Evolutionary conservation across 2,113 vertebrate species (phyloP).

Genomic region (Zapornia atra): DNA sequence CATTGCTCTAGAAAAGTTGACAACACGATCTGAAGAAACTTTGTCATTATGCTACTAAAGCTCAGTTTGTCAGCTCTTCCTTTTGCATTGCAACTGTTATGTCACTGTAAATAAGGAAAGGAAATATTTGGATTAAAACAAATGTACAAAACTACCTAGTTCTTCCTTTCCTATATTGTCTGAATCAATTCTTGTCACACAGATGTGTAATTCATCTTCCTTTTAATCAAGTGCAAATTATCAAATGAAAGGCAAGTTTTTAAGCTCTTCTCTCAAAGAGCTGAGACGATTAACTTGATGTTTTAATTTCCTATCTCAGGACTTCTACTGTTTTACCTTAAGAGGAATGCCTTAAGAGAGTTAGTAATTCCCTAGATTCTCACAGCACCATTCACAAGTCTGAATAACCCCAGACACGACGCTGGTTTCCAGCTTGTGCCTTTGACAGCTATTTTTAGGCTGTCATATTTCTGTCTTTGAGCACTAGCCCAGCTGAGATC

Average conservation of each 20-base stretch:
- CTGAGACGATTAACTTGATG: constrained; percentile 8
- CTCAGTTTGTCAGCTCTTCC: not conserved
- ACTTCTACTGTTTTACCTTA: not conserved
- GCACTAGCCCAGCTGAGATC: not conserved
- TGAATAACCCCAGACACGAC: not conserved
- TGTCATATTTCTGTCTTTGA: constrained; percentile 6
- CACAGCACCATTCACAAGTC: not conserved
- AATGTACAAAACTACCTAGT: not conserved
- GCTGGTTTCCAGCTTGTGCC: not conserved
- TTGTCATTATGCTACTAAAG: not conserved
- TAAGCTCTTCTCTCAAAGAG: constrained; percentile 9
- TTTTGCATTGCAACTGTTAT: not conserved
- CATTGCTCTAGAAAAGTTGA: not conserved
- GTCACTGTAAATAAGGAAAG: constrained; percentile 31
- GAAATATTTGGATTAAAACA: not conserved
- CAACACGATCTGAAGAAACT: not conserved
- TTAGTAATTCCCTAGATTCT: not conserved
- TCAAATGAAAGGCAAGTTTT: constrained; percentile 22
- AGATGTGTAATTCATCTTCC: constrained; percentile 40
- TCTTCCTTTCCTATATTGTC: not conserved
- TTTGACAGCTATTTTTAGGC: constrained; percentile 13
- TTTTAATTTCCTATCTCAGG: constrained; percentile 20
- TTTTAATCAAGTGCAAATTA: constrained; percentile 58
- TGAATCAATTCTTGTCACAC: constrained; percentile 19
- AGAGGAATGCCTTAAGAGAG: not conserved